Percentiles rank a stretch among this genome's conserved stretches.
Conservation (phyloP, 2,888 invertebrate species). For the Meganola albula region DNA sequence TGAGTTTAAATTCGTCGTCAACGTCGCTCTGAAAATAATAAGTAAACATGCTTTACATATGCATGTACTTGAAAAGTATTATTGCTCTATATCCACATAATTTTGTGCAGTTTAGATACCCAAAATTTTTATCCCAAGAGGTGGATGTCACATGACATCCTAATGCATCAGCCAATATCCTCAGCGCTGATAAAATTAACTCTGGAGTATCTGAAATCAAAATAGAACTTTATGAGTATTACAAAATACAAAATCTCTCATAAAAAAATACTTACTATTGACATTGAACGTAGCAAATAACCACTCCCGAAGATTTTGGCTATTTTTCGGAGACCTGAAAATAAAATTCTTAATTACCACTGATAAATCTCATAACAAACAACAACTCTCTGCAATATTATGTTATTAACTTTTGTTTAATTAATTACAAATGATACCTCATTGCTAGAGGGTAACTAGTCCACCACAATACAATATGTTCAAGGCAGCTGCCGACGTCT, state of each 20-base stretch:
- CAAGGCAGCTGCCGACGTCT: conserved; percentile 86
- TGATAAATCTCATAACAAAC: background rate
- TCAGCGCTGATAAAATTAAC: conserved; percentile 82
- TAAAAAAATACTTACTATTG: conserved; percentile 66
- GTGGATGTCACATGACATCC: conserved; percentile 88
- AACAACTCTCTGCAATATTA: background rate
- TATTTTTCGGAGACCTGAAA: conserved; percentile 76
- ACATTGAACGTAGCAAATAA: conserved; percentile 76
- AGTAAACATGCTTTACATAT: no score
- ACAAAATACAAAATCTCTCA: background rate
- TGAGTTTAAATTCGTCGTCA: conserved; percentile 55
- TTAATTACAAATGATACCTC: conserved; percentile 43
- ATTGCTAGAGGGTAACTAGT: conserved; percentile 84
- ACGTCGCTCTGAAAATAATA: conserved; percentile 55
- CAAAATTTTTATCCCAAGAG: conserved; percentile 85
- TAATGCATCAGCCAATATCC: conserved; percentile 86
- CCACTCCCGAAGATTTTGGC: conserved; percentile 82
- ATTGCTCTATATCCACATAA: no score
- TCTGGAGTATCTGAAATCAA: conserved; percentile 78
- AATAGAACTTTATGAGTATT: background rate
- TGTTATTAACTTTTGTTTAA: conserved; percentile 1
- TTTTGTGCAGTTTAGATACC: no score
- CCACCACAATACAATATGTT: conserved; percentile 92
- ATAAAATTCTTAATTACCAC: background rate
- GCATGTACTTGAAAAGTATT: no score